Evolutionary conservation across 2,888 invertebrate species (phyloP).

Genomic region (Sarcophaga rosellei): DNA sequence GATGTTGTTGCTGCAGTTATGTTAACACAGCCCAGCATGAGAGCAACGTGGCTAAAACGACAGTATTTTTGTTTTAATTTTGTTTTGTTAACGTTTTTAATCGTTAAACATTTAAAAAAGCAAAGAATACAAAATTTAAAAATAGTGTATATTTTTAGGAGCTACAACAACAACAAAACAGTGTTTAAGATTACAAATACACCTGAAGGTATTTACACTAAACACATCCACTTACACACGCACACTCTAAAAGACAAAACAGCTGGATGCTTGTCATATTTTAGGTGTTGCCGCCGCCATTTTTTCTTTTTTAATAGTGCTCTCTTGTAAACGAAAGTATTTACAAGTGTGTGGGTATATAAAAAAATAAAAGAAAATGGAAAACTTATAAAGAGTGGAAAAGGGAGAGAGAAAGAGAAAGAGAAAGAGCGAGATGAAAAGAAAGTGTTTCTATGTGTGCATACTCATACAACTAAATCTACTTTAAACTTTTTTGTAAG

Average conservation of each 20-base stretch:
- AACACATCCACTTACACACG: background rate
- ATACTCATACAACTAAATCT: background rate
- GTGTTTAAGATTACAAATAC: background rate
- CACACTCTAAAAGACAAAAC: background rate
- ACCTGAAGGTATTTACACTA: background rate
- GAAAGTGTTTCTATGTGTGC: no score
- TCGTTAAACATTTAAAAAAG: background rate
- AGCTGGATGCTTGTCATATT: background rate
- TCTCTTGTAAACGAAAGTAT: background rate
- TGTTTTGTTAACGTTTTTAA: conserved; percentile 1
- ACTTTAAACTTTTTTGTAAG: background rate
- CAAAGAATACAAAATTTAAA: background rate
- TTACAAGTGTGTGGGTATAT: background rate
- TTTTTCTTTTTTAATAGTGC: background rate
- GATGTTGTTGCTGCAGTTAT: background rate
- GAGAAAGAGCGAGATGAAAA: no score
- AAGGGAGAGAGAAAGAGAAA: no score
- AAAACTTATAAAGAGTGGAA: background rate
- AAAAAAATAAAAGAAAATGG: background rate
- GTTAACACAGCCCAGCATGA: conserved; percentile 4
- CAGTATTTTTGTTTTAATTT: background rate
- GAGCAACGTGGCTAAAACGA: background rate
- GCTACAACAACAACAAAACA: background rate
- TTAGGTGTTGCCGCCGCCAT: background rate
- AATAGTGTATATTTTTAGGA: background rate